Evolutionary conservation across 1,140 invertebrate genomes (phyloP).

Genomic region (Centruroides sculpturatus): DNA sequence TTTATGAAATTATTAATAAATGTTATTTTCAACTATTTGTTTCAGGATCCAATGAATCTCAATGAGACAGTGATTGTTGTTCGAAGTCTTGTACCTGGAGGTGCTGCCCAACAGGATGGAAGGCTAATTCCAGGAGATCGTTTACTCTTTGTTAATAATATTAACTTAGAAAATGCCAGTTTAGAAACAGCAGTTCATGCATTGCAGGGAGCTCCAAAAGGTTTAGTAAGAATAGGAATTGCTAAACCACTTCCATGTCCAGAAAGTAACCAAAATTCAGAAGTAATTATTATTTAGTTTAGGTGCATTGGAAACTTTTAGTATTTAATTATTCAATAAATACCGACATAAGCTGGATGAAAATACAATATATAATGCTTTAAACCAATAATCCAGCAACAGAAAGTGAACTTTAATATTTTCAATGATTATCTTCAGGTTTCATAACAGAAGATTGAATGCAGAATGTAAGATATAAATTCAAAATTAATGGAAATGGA

Average conservation of each 20-base stretch:
- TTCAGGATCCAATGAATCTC: constrained; percentile 79
- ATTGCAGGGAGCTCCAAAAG: constrained; percentile 71
- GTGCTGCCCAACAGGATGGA: constrained; percentile 88
- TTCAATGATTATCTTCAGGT: too few relatives aligned
- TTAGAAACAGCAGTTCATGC: constrained; percentile 93
- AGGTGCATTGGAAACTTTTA: not conserved
- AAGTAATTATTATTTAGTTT: constrained; percentile 1
- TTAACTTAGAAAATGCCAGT: constrained; percentile 81
- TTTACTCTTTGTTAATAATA: constrained; percentile 91
- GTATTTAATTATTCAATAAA: not conserved
- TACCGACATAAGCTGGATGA: not conserved
- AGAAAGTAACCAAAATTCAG: constrained; percentile 20
- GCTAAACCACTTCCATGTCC: constrained; percentile 92
- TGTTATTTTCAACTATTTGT: too few relatives aligned
- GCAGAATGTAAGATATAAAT: too few relatives aligned
- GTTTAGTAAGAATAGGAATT: constrained; percentile 84
- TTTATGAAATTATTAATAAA: too few relatives aligned
- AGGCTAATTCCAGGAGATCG: constrained; percentile 92
- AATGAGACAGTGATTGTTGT: constrained; percentile 96
- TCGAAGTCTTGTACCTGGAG: constrained; percentile 89
- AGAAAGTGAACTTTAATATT: too few relatives aligned
- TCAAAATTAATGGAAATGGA: too few relatives aligned
- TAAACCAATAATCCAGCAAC: not conserved
- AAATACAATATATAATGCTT: not conserved
- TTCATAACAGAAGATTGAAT: too few relatives aligned